Evolutionary conservation across 2,888 invertebrate species (phyloP), one percentile per base, ranked within the genome.

Genomic region (Drosophila niveifrons): DNA sequence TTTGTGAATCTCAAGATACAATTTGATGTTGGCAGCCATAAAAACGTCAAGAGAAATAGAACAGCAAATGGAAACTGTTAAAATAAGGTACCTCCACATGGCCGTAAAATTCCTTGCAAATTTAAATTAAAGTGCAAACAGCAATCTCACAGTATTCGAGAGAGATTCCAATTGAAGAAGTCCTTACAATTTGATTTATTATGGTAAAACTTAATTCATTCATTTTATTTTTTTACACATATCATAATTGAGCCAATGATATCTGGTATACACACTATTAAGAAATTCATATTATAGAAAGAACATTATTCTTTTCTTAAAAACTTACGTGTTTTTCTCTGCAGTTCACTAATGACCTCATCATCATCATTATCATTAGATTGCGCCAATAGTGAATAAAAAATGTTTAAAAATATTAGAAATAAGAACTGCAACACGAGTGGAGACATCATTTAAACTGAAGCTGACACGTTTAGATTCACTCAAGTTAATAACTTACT

Each of bases 1-100:
- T 66, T 66, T 69, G 69, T 64, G 53, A 41, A 68, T 80, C 78
- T 78, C 65, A 67, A 80, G 75, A 78, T 66, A 81, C 76, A 78
- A 76, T 74, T 81, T 75, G 58, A 59, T 70, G 78, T 23, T 53
- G 55, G 48, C 51, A 63, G 64, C 62, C 67, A 74, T 83, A 86
- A 83, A 86, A 78, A 57, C 43, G 62, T 28, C 48, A 66, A 56
- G 56, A 52, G 50, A 75, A 74, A 73, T 69, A 64, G 66, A 51
- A 71, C 48, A 67, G 50, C 31, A 64, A 66, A 80, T 69, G 73
- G 61, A 68, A 68, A 46, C 50, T 50, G 62, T 67, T 41, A 34
- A 62, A 68, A 66, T 59, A 52, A 41, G 48, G 43, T 53, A 50
- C 46, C 17, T 18, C 23, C 11, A 29, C 46, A 17, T n/a, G 41